Evolutionary conservation across 1,140 invertebrate genomes (phyloP).

Genomic region (Carposina sasakii): DNA sequence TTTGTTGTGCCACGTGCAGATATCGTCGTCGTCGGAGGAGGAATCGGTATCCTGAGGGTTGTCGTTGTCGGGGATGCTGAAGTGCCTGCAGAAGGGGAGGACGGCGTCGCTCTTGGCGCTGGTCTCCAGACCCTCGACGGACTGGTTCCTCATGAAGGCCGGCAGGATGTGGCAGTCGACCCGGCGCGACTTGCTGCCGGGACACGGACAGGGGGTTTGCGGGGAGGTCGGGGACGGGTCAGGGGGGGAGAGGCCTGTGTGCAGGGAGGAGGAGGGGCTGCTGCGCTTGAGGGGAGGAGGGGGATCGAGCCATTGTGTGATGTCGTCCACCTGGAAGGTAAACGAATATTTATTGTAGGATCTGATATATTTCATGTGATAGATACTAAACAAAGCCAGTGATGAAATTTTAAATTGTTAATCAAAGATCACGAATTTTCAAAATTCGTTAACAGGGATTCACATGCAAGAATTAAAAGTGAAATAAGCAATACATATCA

Average conservation of each 20-base stretch:
- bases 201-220: too few species aligned
- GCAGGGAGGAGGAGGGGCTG: constrained; percentile 39
- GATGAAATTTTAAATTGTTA: too few species aligned
- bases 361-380: too few species aligned
- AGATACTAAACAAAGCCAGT: too few species aligned
- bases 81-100: constrained; percentile 47
- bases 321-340: constrained; percentile 54
- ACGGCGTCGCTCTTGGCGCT: constrained; percentile 35
- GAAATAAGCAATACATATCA: too few species aligned
- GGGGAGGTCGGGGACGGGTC: constrained; percentile 11
- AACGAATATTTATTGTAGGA: too few species aligned
- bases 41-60: constrained; percentile 30
- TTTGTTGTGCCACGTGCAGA: constrained; percentile 24
- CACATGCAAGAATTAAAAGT: too few species aligned
- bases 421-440: too few species aligned
- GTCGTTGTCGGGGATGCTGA: constrained; percentile 47
- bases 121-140: constrained; percentile 59
- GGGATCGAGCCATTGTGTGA: constrained; percentile 62
- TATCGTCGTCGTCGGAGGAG: constrained; percentile 43
- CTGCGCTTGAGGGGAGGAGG: constrained; percentile 44
- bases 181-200: constrained; percentile 35
- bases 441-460: too few species aligned
- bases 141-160: constrained; percentile 63
- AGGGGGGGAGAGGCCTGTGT: constrained; percentile 4
- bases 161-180: constrained; percentile 33